phyloP scores from a whole-genome alignment of 2,888 invertebrate species.

The Temnothorax rugatulus region DNA sequence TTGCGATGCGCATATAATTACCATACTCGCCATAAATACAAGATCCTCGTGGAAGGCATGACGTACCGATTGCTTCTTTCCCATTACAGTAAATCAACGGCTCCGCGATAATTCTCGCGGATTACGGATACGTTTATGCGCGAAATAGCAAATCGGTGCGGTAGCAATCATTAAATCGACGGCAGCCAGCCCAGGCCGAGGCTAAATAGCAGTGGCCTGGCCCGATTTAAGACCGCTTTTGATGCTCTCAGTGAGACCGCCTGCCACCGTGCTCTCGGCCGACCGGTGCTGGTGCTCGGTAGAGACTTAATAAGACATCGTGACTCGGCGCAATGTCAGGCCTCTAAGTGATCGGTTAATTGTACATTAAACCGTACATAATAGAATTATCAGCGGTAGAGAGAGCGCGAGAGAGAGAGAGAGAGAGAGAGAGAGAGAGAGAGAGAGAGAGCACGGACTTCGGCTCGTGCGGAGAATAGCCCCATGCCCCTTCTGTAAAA shows the following conservation, averaged over 20 bases:
- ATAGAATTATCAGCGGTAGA: constrained; percentile 83
- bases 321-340: constrained; percentile 85
- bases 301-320: constrained; percentile 86
- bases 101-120: constrained; percentile 43
- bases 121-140: constrained; percentile 51
- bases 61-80: constrained; percentile 17
- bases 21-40: constrained; percentile 46
- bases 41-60: constrained; percentile 15
- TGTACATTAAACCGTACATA: constrained; percentile 86
- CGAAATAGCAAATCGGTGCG: constrained; percentile 58
- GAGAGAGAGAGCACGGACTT: not conserved
- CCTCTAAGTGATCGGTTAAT: constrained; percentile 86
- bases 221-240: constrained; percentile 66
- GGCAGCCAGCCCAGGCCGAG: constrained; percentile 41
- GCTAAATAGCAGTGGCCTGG: constrained; percentile 55
- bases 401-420: constrained; percentile 10
- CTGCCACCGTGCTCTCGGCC: constrained; percentile 67
- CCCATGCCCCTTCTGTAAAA: constrained; percentile 13
- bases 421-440: constrained; percentile 8
- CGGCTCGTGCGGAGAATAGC: constrained; percentile 20
- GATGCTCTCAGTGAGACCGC: constrained; percentile 56
- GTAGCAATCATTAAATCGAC: constrained; percentile 58
- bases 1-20: constrained; percentile 40
- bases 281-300: constrained; percentile 66
- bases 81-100: constrained; percentile 39